phyloP scores from a whole-genome alignment of 2,113 vertebrate genomes.

The Nibea albiflora region DNA sequence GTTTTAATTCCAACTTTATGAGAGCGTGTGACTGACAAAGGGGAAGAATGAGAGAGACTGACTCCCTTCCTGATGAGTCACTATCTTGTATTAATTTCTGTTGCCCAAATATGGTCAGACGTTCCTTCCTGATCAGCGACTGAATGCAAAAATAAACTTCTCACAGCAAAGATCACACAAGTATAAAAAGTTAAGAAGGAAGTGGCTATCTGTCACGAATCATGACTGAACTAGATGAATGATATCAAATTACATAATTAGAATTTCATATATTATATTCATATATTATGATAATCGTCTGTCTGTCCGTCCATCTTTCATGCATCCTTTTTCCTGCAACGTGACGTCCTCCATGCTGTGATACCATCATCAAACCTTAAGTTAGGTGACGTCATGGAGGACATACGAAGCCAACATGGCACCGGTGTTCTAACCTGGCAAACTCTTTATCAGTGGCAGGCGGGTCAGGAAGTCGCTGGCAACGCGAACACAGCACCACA shows the following conservation, averaged over 20 bases:
- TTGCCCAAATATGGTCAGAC: constrained; percentile 45
- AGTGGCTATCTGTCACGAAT: not conserved
- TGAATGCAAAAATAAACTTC: not conserved
- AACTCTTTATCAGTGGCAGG: not conserved
- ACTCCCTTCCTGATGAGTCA: constrained; percentile 48
- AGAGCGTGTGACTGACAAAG: not conserved
- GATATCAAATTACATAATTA: not conserved
- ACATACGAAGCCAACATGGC: constrained; percentile 10
- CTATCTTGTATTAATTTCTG: not conserved
- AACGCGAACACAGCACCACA: not conserved
- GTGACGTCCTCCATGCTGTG: not conserved
- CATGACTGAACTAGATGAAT: no score
- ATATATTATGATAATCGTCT: constrained; percentile 12
- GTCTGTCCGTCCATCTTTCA: constrained; percentile 17
- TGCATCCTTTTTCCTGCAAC: constrained; percentile 1
- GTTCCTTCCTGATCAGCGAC: constrained; percentile 32
- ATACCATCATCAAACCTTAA: constrained; percentile 3
- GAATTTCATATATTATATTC: not conserved
- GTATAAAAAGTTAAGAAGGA: not conserved
- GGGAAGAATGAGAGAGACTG: not conserved
- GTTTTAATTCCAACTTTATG: constrained; percentile 4
- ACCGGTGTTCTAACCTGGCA: not conserved
- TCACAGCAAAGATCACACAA: not conserved
- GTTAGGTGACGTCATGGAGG: constrained; percentile 41
- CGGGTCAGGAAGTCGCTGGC: constrained; percentile 28